phyloP scores from a whole-genome alignment of 2,797 vertebrate genomes.

The Microctenopoma stevenorrisi region DNA sequence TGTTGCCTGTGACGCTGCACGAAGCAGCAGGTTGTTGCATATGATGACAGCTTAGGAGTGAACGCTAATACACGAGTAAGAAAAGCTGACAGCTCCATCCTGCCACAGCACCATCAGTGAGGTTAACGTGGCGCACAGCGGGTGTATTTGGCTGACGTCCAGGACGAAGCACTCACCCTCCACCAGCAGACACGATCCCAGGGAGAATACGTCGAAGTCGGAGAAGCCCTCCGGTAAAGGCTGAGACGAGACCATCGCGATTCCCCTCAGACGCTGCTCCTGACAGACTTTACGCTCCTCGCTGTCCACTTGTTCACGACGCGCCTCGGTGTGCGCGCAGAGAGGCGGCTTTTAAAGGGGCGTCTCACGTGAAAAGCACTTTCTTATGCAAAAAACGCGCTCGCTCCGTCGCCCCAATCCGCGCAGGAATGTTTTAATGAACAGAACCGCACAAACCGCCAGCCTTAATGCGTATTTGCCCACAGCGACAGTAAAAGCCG shows the following conservation, averaged over 20 bases:
- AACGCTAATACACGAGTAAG: neutral
- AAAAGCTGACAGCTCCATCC: neutral
- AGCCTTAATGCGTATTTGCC: slow-evolving; percentile 78
- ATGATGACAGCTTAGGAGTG: neutral
- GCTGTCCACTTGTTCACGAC: slow-evolving; percentile 51
- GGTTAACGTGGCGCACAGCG: slow-evolving; percentile 24
- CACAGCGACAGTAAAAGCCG: slow-evolving; percentile 69
- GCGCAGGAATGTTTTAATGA: slow-evolving; percentile 91
- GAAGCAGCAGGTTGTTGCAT: too few species aligned
- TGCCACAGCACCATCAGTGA: neutral
- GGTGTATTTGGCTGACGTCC: slow-evolving; percentile 44
- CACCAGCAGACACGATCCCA: slow-evolving; percentile 91
- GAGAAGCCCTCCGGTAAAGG: slow-evolving; percentile 91
- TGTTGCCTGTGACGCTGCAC: too few species aligned
- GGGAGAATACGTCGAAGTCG: slow-evolving; percentile 92
- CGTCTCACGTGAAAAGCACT: slow-evolving; percentile 84
- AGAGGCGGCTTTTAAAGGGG: slow-evolving; percentile 86
- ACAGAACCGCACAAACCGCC: slow-evolving; percentile 75
- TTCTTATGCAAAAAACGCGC: slow-evolving; percentile 86
- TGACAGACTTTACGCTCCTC: slow-evolving; percentile 53
- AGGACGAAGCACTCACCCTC: slow-evolving; percentile 89
- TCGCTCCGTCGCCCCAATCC: slow-evolving; percentile 81
- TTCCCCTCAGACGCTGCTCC: slow-evolving; percentile 51
- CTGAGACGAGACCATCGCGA: slow-evolving; percentile 88
- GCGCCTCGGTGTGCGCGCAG: slow-evolving; percentile 58